Conservation (phyloP, 2,888 invertebrate genomes). For the Phymatocera aterrima region DNA sequence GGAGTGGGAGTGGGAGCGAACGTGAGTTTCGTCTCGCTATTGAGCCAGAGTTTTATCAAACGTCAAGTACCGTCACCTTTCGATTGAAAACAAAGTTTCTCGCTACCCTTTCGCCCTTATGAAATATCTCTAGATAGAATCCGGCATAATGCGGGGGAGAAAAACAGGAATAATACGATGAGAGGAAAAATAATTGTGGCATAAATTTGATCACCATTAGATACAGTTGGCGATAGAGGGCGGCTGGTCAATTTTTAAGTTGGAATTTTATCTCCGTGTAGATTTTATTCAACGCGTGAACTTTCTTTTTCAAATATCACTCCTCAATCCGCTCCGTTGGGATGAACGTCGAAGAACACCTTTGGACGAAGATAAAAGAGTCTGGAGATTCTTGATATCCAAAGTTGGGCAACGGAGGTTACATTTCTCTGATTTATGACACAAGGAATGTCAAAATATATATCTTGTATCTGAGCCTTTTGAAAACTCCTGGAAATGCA, state of each 20-base stretch:
- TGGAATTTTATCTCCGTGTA: background rate
- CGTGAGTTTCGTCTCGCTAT: background rate
- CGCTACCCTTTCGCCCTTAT: background rate
- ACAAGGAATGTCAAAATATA: background rate
- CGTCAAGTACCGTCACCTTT: constrained; percentile 27
- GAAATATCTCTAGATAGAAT: constrained; percentile 11
- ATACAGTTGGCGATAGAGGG: background rate
- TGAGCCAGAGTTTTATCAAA: constrained; percentile 31
- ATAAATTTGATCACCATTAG: background rate
- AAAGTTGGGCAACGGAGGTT: background rate
- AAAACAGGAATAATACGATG: background rate
- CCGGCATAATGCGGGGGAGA: background rate
- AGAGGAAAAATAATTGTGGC: background rate
- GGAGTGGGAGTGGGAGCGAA: no score
- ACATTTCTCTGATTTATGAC: constrained; percentile 5
- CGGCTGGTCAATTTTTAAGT: background rate
- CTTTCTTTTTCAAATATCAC: no score
- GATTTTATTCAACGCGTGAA: background rate
- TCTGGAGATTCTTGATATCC: background rate
- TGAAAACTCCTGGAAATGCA: background rate
- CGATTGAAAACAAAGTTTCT: constrained; percentile 40
- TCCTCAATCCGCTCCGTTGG: no score
- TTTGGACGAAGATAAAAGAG: background rate
- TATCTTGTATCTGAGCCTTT: background rate
- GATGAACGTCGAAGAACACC: no score